Percentiles rank a stretch among this genome's conserved stretches.
phyloP scores from a whole-genome alignment of 2,888 invertebrate genomes.

The Drosophila conformis region DNA sequence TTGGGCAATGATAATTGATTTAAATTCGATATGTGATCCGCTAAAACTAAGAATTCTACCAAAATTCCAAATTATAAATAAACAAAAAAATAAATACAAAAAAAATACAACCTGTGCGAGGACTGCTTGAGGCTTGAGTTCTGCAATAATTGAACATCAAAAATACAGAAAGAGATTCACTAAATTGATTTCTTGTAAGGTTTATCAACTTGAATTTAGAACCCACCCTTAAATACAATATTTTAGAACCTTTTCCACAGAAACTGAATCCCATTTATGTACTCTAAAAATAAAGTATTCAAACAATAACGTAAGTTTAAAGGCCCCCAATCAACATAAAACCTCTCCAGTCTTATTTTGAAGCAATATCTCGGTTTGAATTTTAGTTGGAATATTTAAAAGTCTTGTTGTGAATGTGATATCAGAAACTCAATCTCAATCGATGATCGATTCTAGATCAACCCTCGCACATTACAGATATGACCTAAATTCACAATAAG shows the following conservation, averaged over 20 bases:
- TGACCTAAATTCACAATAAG: constrained; percentile 50
- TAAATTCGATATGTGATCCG: constrained; percentile 84
- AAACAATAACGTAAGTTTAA: background rate
- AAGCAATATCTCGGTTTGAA: background rate
- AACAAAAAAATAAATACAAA: constrained; percentile 22
- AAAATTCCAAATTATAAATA: background rate
- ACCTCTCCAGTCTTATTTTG: background rate
- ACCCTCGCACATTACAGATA: constrained; percentile 55
- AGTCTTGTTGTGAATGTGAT: background rate
- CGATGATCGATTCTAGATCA: constrained; percentile 11
- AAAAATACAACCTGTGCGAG: constrained; percentile 33
- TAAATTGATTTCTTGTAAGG: background rate
- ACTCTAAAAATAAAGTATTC: background rate
- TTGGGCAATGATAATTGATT: constrained; percentile 74
- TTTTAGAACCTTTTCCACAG: background rate
- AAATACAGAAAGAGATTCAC: background rate
- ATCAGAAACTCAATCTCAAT: background rate
- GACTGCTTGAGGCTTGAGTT: background rate
- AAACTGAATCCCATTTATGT: background rate
- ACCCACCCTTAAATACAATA: background rate
- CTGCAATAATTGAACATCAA: background rate
- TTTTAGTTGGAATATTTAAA: background rate
- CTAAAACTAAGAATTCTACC: constrained; percentile 53
- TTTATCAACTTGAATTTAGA: background rate
- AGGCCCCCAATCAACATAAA: background rate